Base-by-base conservation (phyloP, 2,113 vertebrate species). In the Malurus elegans region DNA sequence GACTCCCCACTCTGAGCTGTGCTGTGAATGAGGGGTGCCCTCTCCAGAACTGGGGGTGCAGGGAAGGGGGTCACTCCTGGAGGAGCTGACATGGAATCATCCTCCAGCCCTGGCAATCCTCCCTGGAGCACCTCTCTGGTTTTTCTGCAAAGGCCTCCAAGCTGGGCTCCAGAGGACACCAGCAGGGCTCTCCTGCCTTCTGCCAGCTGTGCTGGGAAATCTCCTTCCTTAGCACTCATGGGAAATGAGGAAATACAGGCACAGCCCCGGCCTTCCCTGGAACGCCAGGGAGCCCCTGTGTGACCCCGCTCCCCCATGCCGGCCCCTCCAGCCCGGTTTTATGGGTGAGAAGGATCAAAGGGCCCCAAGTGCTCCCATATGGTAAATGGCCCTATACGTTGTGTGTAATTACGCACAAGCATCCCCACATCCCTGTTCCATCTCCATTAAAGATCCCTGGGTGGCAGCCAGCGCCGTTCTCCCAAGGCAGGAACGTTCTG, bases 241-340 rank as follows among this genome's bases (percentile, higher is more conserved):
- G 64, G 88, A 90, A 93, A 95, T 94, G 92, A 96, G 92, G 80
- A 93, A 93, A 88, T 42, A 51, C 90, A 96, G 95, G 48, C 94
- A 53, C 7, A 8, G 79, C 23, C 82, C 56, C 2, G 28, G 81
- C 82, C 90, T 61, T 84, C 3, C 4, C 28, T 34, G 40, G 65
- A 84, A 79, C 14, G n/a, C 45, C 65, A 42, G 28, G 3, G n/a
- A 93, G 71, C 62, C 40, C 61, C 73, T 67, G 36, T 7, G 2
- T 4, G 40, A 90, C 88, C 93, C 69, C 2, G 2, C 34, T 94
- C 79, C 86, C 80, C 88, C 86, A 71, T 57, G 0, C 70, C 88
- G 88, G 51, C 85, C 44, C 53, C 79, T 66, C 18, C 14, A 40
- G 85, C 87, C 75, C n/a, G 5, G 64, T 38, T 86, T 95, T 94